Evolutionary conservation across 1,140 invertebrate genomes (phyloP).

Genomic region (Eriocheir sinensis): DNA sequence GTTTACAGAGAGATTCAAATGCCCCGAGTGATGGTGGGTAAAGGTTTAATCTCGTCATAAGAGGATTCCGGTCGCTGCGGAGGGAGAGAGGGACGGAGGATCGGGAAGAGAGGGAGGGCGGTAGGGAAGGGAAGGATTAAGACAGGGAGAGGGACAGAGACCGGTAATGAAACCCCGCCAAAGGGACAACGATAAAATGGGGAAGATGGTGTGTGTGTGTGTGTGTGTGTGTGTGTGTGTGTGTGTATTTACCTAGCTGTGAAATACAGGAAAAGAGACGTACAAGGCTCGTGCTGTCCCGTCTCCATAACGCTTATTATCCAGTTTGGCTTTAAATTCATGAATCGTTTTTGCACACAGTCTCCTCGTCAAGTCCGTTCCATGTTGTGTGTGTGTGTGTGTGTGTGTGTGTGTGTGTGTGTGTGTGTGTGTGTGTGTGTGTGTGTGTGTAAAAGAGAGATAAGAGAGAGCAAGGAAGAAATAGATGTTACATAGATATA

Average conservation of each 20-base stretch:
- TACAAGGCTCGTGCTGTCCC: no score
- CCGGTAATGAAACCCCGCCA: background rate
- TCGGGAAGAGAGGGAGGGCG: background rate
- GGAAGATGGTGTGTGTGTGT: background rate
- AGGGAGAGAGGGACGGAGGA: background rate
- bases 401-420: background rate
- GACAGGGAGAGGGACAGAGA: constrained; percentile 19
- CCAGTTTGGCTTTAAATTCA: no score
- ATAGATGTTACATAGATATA: no score
- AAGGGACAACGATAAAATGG: background rate
- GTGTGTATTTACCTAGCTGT: no score
- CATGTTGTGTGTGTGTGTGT: constrained; percentile 22
- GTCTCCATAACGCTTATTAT: no score
- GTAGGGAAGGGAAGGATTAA: background rate
- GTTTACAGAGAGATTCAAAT: background rate
- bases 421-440: background rate
- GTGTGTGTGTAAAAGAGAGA: background rate
- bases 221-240: background rate
- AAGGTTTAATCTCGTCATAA: background rate
- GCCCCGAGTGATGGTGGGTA: background rate
- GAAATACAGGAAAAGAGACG: no score
- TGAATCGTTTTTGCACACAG: no score
- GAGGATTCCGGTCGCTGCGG: background rate
- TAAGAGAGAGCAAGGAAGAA: background rate
- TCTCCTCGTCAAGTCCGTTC: no score